Conservation (phyloP, 2,888 invertebrate genomes). For the Marasmarcha lunaedactyla region DNA sequence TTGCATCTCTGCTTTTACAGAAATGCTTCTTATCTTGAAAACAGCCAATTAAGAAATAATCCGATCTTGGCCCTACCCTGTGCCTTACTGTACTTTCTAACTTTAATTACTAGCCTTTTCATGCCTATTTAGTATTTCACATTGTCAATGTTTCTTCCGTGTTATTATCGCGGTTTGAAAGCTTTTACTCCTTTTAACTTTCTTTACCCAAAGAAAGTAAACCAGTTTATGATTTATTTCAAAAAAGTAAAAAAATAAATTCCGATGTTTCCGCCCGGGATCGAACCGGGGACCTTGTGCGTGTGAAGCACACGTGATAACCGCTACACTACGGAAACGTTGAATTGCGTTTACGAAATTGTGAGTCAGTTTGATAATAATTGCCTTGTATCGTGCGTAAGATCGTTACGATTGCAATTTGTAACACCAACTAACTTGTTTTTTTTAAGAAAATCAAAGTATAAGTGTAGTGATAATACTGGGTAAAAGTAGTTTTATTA, state of each 20-base stretch:
- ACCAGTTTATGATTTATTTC: slow-evolving; percentile 4
- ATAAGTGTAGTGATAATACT: too few relatives aligned
- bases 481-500: too few relatives aligned
- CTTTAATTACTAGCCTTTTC: slow-evolving; percentile 49
- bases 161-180: slow-evolving; percentile 35
- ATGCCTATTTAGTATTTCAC: slow-evolving; percentile 36
- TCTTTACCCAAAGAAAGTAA: slow-evolving; percentile 15
- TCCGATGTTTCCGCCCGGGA: slow-evolving; percentile 74
- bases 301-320: slow-evolving; percentile 86
- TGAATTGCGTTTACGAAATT: not conserved
- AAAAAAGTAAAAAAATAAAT: not conserved
- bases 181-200: slow-evolving; percentile 22
- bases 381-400: too few relatives aligned
- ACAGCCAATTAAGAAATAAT: slow-evolving; percentile 43
- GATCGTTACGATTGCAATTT: too few relatives aligned
- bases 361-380: too few relatives aligned
- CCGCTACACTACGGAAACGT: slow-evolving; percentile 82
- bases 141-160: slow-evolving; percentile 49
- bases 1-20: not conserved
- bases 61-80: slow-evolving; percentile 35
- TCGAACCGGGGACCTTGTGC: slow-evolving; percentile 81
- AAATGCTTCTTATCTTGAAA: slow-evolving; percentile 13
- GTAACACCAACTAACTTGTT: too few relatives aligned
- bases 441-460: too few relatives aligned
- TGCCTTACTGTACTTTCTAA: slow-evolving; percentile 46